These are phyloP conservation scores for Engystomops pustulosus DNA, from an alignment of 2,113 vertebrate species.

Conservation along the genomic window DNA sequence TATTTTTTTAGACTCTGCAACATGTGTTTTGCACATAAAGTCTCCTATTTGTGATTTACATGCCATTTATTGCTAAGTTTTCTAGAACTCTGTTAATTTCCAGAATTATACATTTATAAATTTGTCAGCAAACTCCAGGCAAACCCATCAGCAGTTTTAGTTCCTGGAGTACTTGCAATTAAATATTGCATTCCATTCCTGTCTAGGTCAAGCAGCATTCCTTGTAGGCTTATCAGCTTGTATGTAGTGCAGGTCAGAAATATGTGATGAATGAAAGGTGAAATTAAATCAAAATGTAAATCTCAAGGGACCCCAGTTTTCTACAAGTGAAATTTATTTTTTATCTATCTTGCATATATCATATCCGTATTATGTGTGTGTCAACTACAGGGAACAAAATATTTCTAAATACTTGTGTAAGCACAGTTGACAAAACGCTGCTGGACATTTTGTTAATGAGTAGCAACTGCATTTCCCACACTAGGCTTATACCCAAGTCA, in stretches of 20 bases:
- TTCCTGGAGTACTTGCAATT: conserved; percentile 29
- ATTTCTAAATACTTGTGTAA: not conserved
- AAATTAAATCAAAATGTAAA: conserved; percentile 46
- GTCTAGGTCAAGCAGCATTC: conserved; percentile 26
- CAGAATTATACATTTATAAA: conserved; percentile 38
- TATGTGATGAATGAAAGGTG: conserved; percentile 32
- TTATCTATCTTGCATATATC: conserved; percentile 1
- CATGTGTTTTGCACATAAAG: conserved; percentile 10
- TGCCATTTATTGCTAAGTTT: conserved; percentile 26
- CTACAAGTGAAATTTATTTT: conserved; percentile 21
- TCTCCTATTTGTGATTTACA: conserved; percentile 24
- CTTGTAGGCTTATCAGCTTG: conserved; percentile 42
- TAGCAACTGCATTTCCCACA: no score
- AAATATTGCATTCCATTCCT: conserved; percentile 38
- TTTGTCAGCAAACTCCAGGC: conserved; percentile 31
- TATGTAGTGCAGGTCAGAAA: conserved; percentile 27
- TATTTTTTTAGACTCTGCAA: conserved; percentile 40
- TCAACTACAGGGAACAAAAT: not conserved
- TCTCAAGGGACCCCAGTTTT: not conserved
- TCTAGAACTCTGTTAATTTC: conserved; percentile 1
- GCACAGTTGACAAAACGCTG: not conserved
- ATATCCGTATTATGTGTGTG: not conserved
- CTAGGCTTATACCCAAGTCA: no score
- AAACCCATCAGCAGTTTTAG: conserved; percentile 45
- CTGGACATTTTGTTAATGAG: no score